Percentiles rank a stretch among this genome's conserved stretches.
These are phyloP conservation scores for Paracentrotus lividus DNA, from an alignment of 53 echinoderm and acorn worm species.

Conservation along the genomic window DNA sequence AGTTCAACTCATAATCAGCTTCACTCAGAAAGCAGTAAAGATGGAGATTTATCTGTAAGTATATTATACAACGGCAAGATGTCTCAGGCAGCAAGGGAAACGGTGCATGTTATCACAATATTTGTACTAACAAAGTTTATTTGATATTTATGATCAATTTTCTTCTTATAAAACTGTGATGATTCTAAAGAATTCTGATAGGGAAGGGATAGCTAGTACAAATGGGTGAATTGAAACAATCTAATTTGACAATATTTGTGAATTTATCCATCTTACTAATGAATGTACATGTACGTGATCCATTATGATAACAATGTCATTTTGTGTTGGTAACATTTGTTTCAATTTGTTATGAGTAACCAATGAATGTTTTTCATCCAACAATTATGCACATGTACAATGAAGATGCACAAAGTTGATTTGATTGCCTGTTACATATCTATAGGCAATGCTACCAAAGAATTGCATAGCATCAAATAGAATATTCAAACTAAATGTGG, in stretches of 20 bases:
- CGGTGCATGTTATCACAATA: no score
- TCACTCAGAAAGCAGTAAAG: no score
- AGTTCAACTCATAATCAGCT: background rate
- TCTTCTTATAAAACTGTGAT: no score
- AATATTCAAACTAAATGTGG: background rate
- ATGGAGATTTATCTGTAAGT: conserved; percentile 48
- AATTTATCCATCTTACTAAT: no score
- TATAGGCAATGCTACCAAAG: background rate
- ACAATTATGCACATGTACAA: background rate
- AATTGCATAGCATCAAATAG: background rate
- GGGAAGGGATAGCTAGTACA: background rate
- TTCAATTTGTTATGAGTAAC: conserved; percentile 25
- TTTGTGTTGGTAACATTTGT: background rate
- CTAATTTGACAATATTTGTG: background rate
- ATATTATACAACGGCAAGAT: background rate
- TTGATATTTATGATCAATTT: no score
- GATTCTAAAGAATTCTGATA: background rate
- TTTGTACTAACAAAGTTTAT: no score
- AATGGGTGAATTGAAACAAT: background rate
- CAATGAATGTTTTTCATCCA: background rate
- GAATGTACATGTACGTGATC: no score
- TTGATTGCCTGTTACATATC: background rate
- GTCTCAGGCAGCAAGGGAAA: background rate
- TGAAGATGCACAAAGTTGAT: background rate
- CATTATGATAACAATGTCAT: background rate